Evolutionary conservation across 2,888 invertebrate species (phyloP), one percentile per base, ranked within the genome.

Genomic region (Tromatobia lineatoria): DNA sequence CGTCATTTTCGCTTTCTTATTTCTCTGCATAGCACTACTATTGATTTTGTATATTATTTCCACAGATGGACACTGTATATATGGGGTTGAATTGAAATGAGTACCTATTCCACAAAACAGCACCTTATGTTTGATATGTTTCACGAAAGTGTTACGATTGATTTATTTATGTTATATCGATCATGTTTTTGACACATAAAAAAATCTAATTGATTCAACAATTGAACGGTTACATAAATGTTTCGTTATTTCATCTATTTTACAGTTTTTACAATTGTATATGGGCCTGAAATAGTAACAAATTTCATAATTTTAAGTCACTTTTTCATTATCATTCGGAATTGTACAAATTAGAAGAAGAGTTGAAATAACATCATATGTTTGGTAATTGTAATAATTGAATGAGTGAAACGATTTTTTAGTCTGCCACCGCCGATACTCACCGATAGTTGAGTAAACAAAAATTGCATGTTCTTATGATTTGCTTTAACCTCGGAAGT

Each of bases 401-500:
- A 50, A 45, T 45, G 15, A 45, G 1, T 45, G 0, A 15, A 13
- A 4, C 45, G 34, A 42, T 83, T 42, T 70, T 34, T 15, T 10
- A 38, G 0, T 10, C 10, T 38, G n/a, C 50, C 42, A 74, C 50
- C 50, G 20, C 10, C 20, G 29, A 45, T 20, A 23, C 13, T 42
- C 34, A 18, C 29, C 29, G 50, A 59, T 29, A 47, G 34, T 80
- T n/a, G 67, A 34, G 47, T 47, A 61, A 74, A 29, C 11, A 64
- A 18, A 54, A 64, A 2, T 71, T 81, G 84, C 84, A 84, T 84
- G 84, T 64, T 20, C 73, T 29, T 45, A 34, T 69, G 25, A 77
- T 64, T 50, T 71, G 84, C 80, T 84, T 84, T 23, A 59, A 64
- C 34, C 0, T 7, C 74, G 81, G 11, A 50, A 64, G 45, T 64